Conservation (phyloP, 2,888 invertebrate genomes). For the Noctua janthe region DNA sequence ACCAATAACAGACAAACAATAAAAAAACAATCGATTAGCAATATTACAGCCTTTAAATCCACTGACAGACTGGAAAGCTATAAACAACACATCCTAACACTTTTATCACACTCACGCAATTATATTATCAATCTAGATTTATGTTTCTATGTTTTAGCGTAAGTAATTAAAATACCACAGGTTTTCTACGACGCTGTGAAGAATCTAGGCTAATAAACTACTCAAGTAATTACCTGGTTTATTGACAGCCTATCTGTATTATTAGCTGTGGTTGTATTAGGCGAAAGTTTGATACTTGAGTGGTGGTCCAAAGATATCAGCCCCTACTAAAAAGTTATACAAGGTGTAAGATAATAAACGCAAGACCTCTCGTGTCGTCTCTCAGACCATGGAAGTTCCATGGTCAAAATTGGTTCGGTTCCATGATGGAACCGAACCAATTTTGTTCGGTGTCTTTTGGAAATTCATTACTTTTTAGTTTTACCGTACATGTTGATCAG, state of each 20-base stretch:
- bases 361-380: too few species aligned
- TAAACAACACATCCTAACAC: constrained; percentile 45
- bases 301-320: too few species aligned
- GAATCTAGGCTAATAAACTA: not conserved
- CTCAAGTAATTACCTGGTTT: not conserved
- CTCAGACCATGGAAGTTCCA: too few species aligned
- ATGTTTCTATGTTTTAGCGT: constrained; percentile 32
- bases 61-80: constrained; percentile 16
- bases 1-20: constrained; percentile 3
- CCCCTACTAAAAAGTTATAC: too few species aligned
- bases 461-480: too few species aligned
- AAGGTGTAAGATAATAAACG: too few species aligned
- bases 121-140: constrained; percentile 54
- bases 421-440: too few species aligned
- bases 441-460: too few species aligned
- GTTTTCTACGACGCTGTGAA: constrained; percentile 18
- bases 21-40: constrained; percentile 5
- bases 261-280: not conserved
- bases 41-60: constrained; percentile 28
- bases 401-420: too few species aligned
- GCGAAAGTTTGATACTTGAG: not conserved
- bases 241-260: not conserved
- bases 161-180: constrained; percentile 50
- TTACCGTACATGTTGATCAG: too few species aligned
- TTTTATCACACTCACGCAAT: constrained; percentile 51